These are phyloP conservation scores for Rhea pennata DNA, from an alignment of 2,113 vertebrate genomes.

Conservation along the genomic window DNA sequence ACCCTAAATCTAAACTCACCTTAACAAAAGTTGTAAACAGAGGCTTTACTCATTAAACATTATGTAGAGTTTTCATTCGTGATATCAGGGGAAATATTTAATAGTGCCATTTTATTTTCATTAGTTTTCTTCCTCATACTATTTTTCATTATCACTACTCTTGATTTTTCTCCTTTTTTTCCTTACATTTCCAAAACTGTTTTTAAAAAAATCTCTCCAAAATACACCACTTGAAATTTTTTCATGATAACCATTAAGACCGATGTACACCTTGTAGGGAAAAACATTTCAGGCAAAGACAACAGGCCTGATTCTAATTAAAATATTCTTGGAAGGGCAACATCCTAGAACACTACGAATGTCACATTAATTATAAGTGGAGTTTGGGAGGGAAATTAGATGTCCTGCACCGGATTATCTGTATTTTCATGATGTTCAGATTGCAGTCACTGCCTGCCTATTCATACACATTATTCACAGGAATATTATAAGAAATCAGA, in stretches of 20 bases:
- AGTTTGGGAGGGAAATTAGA: not conserved
- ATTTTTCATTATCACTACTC: not conserved
- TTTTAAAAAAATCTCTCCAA: not conserved
- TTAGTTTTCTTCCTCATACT: not conserved
- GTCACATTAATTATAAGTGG: not conserved
- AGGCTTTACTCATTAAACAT: not conserved
- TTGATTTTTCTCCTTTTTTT: not conserved
- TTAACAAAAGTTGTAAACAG: not conserved
- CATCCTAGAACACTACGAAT: not conserved
- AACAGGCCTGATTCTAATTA: not conserved
- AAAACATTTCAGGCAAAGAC: not conserved
- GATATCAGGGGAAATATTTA: not conserved
- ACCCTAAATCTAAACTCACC: not conserved
- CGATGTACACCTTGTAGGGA: not conserved
- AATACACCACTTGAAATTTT: not conserved
- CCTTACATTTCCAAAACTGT: not conserved
- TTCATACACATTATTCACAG: not conserved
- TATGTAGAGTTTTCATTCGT: not conserved
- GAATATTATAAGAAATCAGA: not conserved
- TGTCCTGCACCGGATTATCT: not conserved
- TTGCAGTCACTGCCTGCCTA: not conserved
- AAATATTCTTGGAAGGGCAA: not conserved
- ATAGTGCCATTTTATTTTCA: not conserved
- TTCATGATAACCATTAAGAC: not conserved
- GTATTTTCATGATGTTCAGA: not conserved